phyloP scores from a whole-genome alignment of 2,888 invertebrate genomes.

The Dorcus hopei region DNA sequence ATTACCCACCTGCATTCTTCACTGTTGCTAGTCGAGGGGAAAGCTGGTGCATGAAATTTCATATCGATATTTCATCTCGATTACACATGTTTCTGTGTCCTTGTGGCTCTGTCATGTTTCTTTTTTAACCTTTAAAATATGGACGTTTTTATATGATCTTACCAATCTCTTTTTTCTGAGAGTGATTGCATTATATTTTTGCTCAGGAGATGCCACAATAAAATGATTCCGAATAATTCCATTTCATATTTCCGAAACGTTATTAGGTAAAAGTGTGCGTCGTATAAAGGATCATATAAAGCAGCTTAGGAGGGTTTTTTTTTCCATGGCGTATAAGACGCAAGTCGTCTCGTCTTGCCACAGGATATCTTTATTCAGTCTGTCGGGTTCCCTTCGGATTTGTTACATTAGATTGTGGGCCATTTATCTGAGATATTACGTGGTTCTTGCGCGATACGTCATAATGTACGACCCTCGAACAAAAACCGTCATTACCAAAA shows the following conservation, averaged over 20 bases:
- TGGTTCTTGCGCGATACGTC: conserved; percentile 9
- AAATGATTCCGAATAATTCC: conserved; percentile 3
- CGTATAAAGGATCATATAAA: conserved; percentile 13
- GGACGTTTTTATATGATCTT: too few species aligned
- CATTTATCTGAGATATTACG: conserved; percentile 17
- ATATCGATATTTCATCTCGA: too few species aligned
- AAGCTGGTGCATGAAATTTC: too few species aligned
- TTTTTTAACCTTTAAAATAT: too few species aligned
- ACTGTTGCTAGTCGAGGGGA: too few species aligned
- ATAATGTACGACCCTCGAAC: conserved; percentile 2
- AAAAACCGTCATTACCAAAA: conserved; percentile 13
- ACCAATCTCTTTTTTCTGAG: too few species aligned
- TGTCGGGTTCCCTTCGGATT: conserved; percentile 8
- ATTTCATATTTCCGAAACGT: conserved; percentile 13
- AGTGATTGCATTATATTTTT: too few species aligned
- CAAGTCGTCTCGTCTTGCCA: neutral
- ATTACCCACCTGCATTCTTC: too few species aligned
- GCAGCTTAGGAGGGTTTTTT: conserved; percentile 14
- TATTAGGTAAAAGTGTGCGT: conserved; percentile 16
- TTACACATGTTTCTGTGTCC: too few species aligned
- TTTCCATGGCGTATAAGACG: neutral
- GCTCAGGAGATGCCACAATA: too few species aligned
- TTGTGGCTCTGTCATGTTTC: too few species aligned
- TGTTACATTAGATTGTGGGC: conserved; percentile 12
- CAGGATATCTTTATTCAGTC: conserved; percentile 14